Conservation (phyloP, 2,888 invertebrate genomes). For the Papilio protenor region DNA sequence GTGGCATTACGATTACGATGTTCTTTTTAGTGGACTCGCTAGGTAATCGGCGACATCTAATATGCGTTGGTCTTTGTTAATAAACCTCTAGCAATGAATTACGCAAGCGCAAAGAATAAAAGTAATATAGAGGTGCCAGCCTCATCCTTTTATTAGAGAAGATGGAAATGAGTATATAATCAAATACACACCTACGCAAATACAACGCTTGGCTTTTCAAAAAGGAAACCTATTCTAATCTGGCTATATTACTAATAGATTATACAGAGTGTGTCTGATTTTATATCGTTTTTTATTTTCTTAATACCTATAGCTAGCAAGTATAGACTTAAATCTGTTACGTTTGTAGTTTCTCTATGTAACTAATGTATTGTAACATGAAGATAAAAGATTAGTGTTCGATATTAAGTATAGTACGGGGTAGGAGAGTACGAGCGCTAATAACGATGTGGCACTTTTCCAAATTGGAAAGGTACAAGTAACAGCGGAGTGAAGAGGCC, state of each 20-base stretch:
- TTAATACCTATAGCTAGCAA: not conserved
- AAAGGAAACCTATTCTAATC: too few relatives aligned
- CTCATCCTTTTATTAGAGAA: not conserved
- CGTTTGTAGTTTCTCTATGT: constrained; percentile 13
- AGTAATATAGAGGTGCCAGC: too few relatives aligned
- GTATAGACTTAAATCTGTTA: not conserved
- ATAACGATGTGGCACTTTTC: constrained; percentile 53
- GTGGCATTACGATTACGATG: not conserved
- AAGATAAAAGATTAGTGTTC: constrained; percentile 18
- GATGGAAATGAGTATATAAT: not conserved
- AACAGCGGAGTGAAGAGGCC: constrained; percentile 29
- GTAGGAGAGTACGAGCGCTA: constrained; percentile 17
- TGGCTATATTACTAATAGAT: too few relatives aligned
- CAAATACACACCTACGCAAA: too few relatives aligned
- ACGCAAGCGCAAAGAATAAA: not conserved
- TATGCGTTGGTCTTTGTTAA: not conserved
- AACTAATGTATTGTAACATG: not conserved
- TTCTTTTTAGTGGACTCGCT: not conserved
- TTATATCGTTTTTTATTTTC: not conserved
- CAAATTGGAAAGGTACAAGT: constrained; percentile 65
- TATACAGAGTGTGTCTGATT: not conserved
- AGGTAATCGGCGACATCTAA: not conserved
- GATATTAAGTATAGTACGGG: constrained; percentile 30
- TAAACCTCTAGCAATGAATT: not conserved
- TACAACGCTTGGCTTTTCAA: too few relatives aligned